These are phyloP conservation scores for Coronaproctus castanopsis DNA, from an alignment of 2,888 invertebrate genomes.

Conservation along the genomic window DNA sequence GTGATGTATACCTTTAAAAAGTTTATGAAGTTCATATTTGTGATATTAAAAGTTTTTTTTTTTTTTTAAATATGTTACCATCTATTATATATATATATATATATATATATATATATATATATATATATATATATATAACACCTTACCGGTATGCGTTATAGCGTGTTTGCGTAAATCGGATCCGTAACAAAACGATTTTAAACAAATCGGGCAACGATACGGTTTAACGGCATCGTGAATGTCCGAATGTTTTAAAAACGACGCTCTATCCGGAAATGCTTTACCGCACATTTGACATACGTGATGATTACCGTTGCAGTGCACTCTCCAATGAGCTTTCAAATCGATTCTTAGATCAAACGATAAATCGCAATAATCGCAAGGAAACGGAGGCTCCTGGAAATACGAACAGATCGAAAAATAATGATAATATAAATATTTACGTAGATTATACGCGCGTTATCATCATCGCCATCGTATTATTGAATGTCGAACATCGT, in stretches of 20 bases:
- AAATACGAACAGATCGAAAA: neutral
- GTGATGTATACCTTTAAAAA: too few species aligned
- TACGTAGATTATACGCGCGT: neutral
- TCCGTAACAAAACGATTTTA: slow-evolving; percentile 38
- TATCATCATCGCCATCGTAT: neutral
- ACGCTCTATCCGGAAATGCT: slow-evolving; percentile 43
- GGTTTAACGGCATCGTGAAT: slow-evolving; percentile 41
- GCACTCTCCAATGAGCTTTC: slow-evolving; percentile 19
- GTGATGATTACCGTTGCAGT: slow-evolving; percentile 18
- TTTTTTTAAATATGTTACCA: too few species aligned
- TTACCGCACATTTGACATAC: slow-evolving; percentile 24
- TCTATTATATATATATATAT: neutral
- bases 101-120: neutral
- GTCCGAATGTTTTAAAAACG: slow-evolving; percentile 38
- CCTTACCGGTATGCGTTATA: slow-evolving; percentile 31
- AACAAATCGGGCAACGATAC: slow-evolving; percentile 37
- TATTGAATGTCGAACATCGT: too few species aligned
- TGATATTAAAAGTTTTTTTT: too few species aligned
- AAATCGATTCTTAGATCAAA: slow-evolving; percentile 18
- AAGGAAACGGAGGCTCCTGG: slow-evolving; percentile 17
- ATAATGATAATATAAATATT: neutral
- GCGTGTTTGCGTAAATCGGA: slow-evolving; percentile 21
- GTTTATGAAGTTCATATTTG: too few species aligned
- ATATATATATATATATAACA: neutral
- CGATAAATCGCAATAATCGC: slow-evolving; percentile 19